Conservation (phyloP, 1,140 invertebrate genomes). For the Saccostrea cuccullata region DNA sequence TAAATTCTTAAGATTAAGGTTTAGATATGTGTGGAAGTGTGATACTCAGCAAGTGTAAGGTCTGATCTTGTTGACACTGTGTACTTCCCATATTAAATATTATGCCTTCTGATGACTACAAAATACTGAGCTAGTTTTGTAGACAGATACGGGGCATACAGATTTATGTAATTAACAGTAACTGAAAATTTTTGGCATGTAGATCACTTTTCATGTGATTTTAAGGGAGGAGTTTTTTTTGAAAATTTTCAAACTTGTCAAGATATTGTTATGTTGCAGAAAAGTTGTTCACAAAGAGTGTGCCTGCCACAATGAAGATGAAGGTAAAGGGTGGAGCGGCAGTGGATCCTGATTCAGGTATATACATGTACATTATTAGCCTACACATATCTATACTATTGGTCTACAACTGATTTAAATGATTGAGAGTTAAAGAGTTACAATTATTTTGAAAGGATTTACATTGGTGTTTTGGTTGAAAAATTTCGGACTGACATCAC, state of each 20-base stretch:
- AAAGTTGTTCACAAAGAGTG: slow-evolving; percentile 73
- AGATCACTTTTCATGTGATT: no score
- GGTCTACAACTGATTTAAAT: not conserved
- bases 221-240: not conserved
- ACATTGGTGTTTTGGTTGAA: no score
- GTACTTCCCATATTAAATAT: slow-evolving; percentile 64
- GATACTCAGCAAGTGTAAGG: slow-evolving; percentile 60
- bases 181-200: no score
- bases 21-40: slow-evolving; percentile 57
- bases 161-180: not conserved
- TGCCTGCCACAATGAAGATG: slow-evolving; percentile 80
- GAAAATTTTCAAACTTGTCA: not conserved
- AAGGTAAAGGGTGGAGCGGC: slow-evolving; percentile 90
- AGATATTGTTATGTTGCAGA: slow-evolving; percentile 65
- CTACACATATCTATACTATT: not conserved
- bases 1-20: not conserved
- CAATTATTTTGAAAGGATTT: not conserved
- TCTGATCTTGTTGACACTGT: slow-evolving; percentile 54
- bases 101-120: slow-evolving; percentile 70
- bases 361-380: no score
- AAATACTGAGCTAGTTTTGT: slow-evolving; percentile 59
- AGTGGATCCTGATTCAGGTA: slow-evolving; percentile 92
- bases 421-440: not conserved
- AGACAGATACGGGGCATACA: slow-evolving; percentile 73
- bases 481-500: no score